Evolutionary conservation across 2,797 vertebrate species (phyloP), one percentile per base, ranked within the genome.

Genomic region (Sciurus carolinensis): DNA sequence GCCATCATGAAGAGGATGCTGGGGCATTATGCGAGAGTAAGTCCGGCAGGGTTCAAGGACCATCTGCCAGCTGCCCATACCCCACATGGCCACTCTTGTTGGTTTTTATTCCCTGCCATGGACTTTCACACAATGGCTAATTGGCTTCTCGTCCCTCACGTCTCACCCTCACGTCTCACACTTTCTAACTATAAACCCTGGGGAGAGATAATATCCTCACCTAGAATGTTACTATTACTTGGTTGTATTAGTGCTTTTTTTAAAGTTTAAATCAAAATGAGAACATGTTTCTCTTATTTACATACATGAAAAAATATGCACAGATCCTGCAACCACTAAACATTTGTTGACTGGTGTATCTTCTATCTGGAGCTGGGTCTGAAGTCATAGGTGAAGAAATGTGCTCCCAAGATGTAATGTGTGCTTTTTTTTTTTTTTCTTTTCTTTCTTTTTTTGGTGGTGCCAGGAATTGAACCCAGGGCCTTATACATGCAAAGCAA

Each of bases 21-120:
- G 11, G 77, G 0, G 97, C 72, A 4, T 26, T 0, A 0, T 98
- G 97, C 57, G 57, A 95, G 14, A 5, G 97, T 98, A 52, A 97
- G 97, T 95, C 85, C 3, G 11, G 17, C 18, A 11, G 57, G 20
- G 11, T 3, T 62, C 28, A 1, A 3, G 0, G 33, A 33, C 15
- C 64, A 9, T 18, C 9, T 47, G 3, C 22, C 52, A 50, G 42
- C 42, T 76, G 30, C 7, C 15, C 3, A 2, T 7, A 13, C 9
- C 67, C n/a, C 6, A 8, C 1, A 0, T 8, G 33, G 26, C 26
- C 84, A 17, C 7, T 66, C 76, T 44, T 44, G 0, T 26, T 47
- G 2, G 7, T 39, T 22, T 69, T 95, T 82, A 20, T 17, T 81
- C 14, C 30, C 54, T 44, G 87, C 5, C 0, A 0, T 0, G 4